phyloP scores from a whole-genome alignment of 2,113 vertebrate species.

The Tragelaphus scriptus region DNA sequence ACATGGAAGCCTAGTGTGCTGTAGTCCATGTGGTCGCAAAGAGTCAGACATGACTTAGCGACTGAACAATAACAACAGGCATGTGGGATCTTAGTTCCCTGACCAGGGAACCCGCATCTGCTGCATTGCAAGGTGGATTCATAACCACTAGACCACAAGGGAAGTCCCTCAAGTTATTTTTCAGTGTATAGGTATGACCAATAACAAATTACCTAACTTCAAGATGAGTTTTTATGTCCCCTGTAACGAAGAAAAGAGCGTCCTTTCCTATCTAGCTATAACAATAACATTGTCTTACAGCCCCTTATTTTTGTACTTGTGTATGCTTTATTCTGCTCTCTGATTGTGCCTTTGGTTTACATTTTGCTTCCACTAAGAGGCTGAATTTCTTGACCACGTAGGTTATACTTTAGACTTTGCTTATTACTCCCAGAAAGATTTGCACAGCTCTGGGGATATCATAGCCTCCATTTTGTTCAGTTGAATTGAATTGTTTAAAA shows the following conservation, averaged over 20 bases:
- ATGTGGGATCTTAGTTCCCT: neutral
- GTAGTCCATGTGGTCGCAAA: neutral
- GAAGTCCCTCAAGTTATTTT: neutral
- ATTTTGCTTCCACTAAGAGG: neutral
- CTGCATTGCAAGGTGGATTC: neutral
- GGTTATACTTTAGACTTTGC: neutral
- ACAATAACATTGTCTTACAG: neutral
- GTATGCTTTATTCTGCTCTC: neutral
- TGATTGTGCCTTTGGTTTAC: neutral
- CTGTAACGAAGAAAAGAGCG: neutral
- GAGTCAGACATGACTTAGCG: neutral
- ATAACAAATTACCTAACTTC: neutral
- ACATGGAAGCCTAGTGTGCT: neutral
- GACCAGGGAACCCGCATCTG: neutral
- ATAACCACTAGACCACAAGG: neutral
- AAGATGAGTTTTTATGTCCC: neutral
- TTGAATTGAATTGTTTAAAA: conserved; percentile 7
- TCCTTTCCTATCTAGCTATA: neutral
- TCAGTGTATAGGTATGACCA: neutral
- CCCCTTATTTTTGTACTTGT: neutral
- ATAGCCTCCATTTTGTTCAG: neutral
- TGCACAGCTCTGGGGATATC: neutral
- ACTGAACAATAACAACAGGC: neutral
- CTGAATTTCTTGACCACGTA: neutral
- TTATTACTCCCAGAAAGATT: neutral